These are phyloP conservation scores for Montipora foliosa DNA, from an alignment of 64 coral and sea anemone species.

Conservation along the genomic window DNA sequence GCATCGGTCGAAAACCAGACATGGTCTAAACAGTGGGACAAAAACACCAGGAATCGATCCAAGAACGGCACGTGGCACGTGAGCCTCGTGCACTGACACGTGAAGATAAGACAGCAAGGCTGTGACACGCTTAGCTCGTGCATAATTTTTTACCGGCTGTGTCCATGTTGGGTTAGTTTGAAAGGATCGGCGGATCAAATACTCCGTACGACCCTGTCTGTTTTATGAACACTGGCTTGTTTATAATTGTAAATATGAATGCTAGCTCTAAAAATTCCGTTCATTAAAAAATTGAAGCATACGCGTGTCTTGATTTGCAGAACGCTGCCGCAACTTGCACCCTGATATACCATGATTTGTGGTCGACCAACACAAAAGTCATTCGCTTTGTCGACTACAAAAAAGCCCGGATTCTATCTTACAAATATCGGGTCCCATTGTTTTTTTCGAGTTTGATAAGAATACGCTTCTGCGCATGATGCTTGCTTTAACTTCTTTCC, in stretches of 20 bases:
- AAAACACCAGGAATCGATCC: conserved; percentile 20
- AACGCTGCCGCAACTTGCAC: neutral
- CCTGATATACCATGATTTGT: too few species aligned
- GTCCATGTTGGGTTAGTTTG: conserved; percentile 67
- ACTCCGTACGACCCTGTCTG: conserved; percentile 82
- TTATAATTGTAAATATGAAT: conserved; percentile 99
- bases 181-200: conserved; percentile 69
- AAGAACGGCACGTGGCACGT: conserved; percentile 15
- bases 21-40: conserved; percentile 49
- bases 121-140: conserved; percentile 40
- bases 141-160: conserved; percentile 50
- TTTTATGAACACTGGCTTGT: conserved; percentile 97
- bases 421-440: too few species aligned
- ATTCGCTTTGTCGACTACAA: too few species aligned
- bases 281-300: conserved; percentile 99
- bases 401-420: too few species aligned
- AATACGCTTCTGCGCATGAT: too few species aligned
- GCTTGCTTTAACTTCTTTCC: too few species aligned
- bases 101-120: neutral
- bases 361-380: too few species aligned
- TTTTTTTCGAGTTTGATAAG: too few species aligned
- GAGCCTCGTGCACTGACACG: conserved; percentile 24
- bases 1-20: conserved; percentile 50
- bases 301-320: neutral
- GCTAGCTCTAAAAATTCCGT: conserved; percentile 99